Evolutionary conservation across 2,888 invertebrate species (phyloP), one percentile per base, ranked within the genome.

Genomic region (Pocota personata): DNA sequence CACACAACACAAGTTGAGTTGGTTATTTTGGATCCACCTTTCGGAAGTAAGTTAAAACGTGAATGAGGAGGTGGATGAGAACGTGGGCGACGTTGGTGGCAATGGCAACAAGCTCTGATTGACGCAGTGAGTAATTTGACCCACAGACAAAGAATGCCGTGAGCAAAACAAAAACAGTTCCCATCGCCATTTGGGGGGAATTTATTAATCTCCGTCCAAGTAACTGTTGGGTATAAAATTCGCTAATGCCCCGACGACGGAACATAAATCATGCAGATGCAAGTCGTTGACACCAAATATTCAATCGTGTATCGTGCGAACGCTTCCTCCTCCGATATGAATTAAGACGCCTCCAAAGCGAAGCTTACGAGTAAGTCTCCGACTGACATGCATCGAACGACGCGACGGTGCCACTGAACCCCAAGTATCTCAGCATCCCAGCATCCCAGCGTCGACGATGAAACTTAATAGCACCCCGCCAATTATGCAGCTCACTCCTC

Each of bases 281-380:
- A 86, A 82, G 82, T 82, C 86, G 86, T 86, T 86, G 86, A 86
- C 86, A 86, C 86, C 86, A 72, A 82, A 77, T 86, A 82, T 82
- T 82, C 86, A 72, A 82, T 82, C 86, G 80, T 86, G 86, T 71
- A 86, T 86, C 86, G 86, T 82, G 82, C 86, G 82, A 86, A 86
- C 57, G 77, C 77, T 86, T 86, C 86, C 86, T 86, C 58, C 60
- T 72, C 60, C 62, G 57, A 67, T 82, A 82, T 82, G 86, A 72
- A 86, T 86, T 86, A 86, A 86, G 82, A 82, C 72, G 82, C 82
- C 80, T 82, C 52, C 66, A 60, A 76, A 77, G 82, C 76, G 60
- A 72, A 77, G 86, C 82, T 86, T 86, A n/a, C n/a, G n/a, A n/a
- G n/a, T n/a, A 86, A 77, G 72, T 86, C 82, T 75, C 40, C 66